Base-by-base conservation (phyloP, 2,888 invertebrate genomes). In the Neoaliturus tenellus region DNA sequence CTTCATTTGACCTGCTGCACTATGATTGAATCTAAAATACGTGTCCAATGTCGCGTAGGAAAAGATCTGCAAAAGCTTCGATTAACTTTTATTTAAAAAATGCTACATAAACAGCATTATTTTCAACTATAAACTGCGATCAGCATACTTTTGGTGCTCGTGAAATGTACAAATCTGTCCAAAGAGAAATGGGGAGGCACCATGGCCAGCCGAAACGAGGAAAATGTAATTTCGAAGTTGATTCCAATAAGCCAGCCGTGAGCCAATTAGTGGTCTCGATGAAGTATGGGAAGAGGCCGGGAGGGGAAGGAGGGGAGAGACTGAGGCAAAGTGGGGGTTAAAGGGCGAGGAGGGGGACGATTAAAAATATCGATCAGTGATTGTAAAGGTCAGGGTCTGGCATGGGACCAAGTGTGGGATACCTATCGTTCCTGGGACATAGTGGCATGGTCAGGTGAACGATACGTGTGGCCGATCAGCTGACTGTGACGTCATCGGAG, bases 291-390 rank as follows among this genome's bases (percentile, higher is more conserved):
- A 67, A 17, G 41, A 44, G 80, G 71, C 33, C n/a, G 14, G 23
- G 31, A 31, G 35, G 69, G 31, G 48, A 55, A 28, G 55, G 58
- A 44, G 8, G 80, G 33, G 78, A 62, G 20, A 20, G 55, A 75
- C 33, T 17, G 82, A 78, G 35, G 71, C 62, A 39, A 41, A 71
- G 55, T 28, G 44, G 6, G 73, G 67, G 10, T 35, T 51, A 25
- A 25, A 75, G 71, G 41, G 33, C 41, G 69, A 28, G 48, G 55
- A 25, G 14, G 25, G 31, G 51, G 39, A 20, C 39, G 78, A 78
- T 78, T 78, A 78, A 78, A 78, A 78, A 78, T 78, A 78, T 78
- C 78, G 78, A 62, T 78, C 78, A 55, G 78, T 35, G 55, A 35
- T 35, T 78, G 78, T 78, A 78, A 78, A 78, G 78, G 78, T 78